These are phyloP conservation scores for Sericinus montela DNA, from an alignment of 2,888 invertebrate species.

Conservation along the genomic window DNA sequence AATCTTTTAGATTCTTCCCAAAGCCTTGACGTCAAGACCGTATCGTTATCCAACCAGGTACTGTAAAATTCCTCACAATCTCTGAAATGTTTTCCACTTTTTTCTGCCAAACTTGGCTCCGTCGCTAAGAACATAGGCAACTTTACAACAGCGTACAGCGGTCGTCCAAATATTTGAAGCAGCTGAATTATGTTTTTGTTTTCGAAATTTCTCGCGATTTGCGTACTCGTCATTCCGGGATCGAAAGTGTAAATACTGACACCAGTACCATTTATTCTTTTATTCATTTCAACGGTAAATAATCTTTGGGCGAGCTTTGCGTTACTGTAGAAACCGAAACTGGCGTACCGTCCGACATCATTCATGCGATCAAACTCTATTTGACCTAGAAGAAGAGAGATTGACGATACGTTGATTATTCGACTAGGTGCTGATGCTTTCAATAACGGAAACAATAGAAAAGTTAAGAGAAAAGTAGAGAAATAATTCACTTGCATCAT, in stretches of 20 bases:
- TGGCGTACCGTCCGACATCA: slow-evolving; percentile 81
- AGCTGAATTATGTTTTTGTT: too few relatives aligned
- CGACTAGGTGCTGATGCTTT: slow-evolving; percentile 52
- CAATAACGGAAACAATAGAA: slow-evolving; percentile 48
- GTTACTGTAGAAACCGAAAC: slow-evolving; percentile 78
- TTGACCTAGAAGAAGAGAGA: slow-evolving; percentile 48
- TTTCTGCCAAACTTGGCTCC: slow-evolving; percentile 40
- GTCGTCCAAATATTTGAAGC: too few relatives aligned
- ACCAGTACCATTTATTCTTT: slow-evolving; percentile 45
- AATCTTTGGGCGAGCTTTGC: slow-evolving; percentile 51
- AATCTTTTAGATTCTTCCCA: slow-evolving; percentile 52
- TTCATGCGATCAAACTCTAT: slow-evolving; percentile 86
- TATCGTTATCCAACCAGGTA: slow-evolving; percentile 59
- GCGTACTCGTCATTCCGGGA: slow-evolving; percentile 88
- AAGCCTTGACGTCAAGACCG: slow-evolving; percentile 33
- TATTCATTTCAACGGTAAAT: slow-evolving; percentile 39
- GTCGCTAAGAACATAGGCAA: slow-evolving; percentile 52
- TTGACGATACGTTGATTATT: slow-evolving; percentile 34
- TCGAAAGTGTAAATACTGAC: slow-evolving; percentile 90
- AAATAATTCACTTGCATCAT: slow-evolving; percentile 80
- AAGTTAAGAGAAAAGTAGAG: slow-evolving; percentile 53
- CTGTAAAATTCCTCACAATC: slow-evolving; percentile 55
- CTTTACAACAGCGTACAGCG: slow-evolving; percentile 31
- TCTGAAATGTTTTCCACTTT: slow-evolving; percentile 54
- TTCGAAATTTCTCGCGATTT: slow-evolving; percentile 81